Evolutionary conservation across 2,888 invertebrate genomes (phyloP).

Genomic region (Ornithoptera priamus): DNA sequence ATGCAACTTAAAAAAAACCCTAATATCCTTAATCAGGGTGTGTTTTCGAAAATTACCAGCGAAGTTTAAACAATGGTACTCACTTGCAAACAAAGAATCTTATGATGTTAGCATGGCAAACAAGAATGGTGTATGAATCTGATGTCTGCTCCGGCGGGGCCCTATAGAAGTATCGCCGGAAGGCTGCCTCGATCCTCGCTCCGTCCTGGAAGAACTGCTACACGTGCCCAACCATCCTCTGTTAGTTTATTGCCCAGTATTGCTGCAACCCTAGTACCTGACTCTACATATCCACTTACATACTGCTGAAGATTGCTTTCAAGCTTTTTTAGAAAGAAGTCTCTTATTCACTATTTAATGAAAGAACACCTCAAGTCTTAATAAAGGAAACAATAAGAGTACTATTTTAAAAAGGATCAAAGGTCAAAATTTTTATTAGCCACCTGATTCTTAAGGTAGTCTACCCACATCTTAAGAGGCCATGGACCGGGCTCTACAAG

Average conservation of each 20-base stretch:
- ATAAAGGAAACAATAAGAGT: no score
- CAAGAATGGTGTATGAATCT: constrained; percentile 93
- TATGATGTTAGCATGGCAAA: constrained; percentile 99
- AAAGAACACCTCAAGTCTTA: no score
- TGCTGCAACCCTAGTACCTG: constrained; percentile 31
- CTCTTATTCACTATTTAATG: no score
- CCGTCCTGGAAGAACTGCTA: constrained; percentile 97
- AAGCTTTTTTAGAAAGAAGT: no score
- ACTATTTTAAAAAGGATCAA: no score
- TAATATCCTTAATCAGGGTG: no score
- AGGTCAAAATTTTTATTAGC: no score
- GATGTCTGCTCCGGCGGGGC: constrained; percentile 89
- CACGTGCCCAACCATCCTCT: constrained; percentile 51
- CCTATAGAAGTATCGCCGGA: constrained; percentile 94
- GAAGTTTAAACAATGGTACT: constrained; percentile 40
- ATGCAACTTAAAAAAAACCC: no score
- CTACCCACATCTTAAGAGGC: no score
- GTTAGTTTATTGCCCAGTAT: constrained; percentile 53
- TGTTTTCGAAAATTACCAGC: background rate
- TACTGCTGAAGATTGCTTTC: no score
- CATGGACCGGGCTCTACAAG: no score
- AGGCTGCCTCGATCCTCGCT: constrained; percentile 96
- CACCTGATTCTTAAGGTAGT: no score
- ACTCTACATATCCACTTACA: background rate
- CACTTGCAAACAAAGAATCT: constrained; percentile 95